Base-by-base conservation (phyloP, 2,888 invertebrate species). In the Ochlodes sylvanus region DNA sequence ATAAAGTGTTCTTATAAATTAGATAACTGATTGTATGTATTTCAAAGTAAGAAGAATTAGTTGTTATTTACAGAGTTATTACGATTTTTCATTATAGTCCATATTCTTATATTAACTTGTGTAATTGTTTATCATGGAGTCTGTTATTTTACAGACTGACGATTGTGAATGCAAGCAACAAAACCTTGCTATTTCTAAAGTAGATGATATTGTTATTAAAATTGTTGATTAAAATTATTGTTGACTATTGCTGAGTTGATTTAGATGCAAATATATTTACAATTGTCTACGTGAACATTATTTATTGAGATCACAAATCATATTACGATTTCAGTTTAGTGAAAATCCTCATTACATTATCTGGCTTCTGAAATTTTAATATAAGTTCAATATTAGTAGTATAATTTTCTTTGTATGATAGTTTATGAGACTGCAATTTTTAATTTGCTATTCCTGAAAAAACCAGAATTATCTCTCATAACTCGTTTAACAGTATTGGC, bases 1-100 rank as follows among this genome's bases (percentile, higher is more conserved):
- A 89, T 85, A 81, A 90, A 92, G 92, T 92, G 92, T 91, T 92
- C 92, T 92, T 92, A 92, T 86, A 78, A 76, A 73, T 73, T 77
- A 79, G 77, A 76, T 60, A 56, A 68, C 12, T 68, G 68, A 74
- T 70, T 73, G 68, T 73, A 66, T 60, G 54, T 60, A 66, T 47
- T 60, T 47, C 32, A 47, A 47, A 17, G 27, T 27, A 47, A 58
- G 38, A 58, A 52, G 17, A 38, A 64, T 34, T 64, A 56, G 38
- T 21, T 57, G 44, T 64, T 44, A 60, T 67, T 52, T 52, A 42
- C 21, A n/a, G 9, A 63, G 44, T 44, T 17, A 58, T 50, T 19
- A 57, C 17, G 17, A 52, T 55, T 27, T 58, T 65, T 41, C 38
- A 27, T 52, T 21, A 4, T 55, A 52, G 21, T 47, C 34, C n/a